Conservation (phyloP, 2,888 invertebrate species). For the Diadegma fenestrale region DNA sequence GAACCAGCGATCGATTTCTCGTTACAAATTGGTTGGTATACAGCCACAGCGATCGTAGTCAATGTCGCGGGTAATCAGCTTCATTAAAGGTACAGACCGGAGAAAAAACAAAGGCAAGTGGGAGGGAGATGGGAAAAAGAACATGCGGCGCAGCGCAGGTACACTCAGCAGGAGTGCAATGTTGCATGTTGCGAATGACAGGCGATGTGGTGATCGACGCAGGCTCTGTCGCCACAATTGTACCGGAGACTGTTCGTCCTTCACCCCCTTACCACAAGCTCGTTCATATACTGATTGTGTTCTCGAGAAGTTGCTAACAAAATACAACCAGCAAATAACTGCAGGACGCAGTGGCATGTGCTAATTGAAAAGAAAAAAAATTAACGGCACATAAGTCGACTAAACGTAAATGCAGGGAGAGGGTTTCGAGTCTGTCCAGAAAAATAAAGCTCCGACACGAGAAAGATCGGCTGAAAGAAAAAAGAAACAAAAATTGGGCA, state of each 20-base stretch:
- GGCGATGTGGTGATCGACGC: conserved; percentile 61
- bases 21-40: conserved; percentile 56
- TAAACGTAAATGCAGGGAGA: background rate
- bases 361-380: conserved; percentile 29
- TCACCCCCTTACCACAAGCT: background rate
- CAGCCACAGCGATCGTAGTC: conserved; percentile 27
- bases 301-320: conserved; percentile 60
- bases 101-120: background rate
- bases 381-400: conserved; percentile 9
- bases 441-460: background rate
- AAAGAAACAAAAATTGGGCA: background rate
- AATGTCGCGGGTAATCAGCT: conserved; percentile 45
- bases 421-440: background rate
- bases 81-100: conserved; percentile 7
- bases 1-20: conserved; percentile 24
- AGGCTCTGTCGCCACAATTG: conserved; percentile 18
- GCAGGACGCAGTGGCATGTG: conserved; percentile 14
- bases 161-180: conserved; percentile 40
- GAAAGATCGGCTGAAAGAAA: background rate
- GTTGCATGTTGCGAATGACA: conserved; percentile 59
- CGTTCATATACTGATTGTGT: conserved; percentile 61
- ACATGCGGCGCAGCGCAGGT: background rate
- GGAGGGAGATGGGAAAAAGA: background rate
- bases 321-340: conserved; percentile 4
- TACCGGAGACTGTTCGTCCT: conserved; percentile 31